These are phyloP conservation scores for Caranx ignobilis DNA, from an alignment of 2,113 vertebrate genomes.

Conservation along the genomic window DNA sequence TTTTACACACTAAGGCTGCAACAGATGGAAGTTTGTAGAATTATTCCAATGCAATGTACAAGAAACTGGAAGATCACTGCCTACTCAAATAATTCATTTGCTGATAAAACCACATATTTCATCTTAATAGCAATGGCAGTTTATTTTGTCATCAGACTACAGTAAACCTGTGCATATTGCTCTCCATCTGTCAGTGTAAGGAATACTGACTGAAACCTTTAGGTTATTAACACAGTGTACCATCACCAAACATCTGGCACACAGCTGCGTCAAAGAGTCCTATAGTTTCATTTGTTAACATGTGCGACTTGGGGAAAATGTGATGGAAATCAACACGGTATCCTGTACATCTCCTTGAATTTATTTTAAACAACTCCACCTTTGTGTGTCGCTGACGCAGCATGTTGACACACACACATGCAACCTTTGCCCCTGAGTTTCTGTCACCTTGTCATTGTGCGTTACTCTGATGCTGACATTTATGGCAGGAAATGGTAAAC, in stretches of 20 bases:
- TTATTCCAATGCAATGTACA: not conserved
- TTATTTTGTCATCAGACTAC: not conserved
- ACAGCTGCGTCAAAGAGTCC: conserved; percentile 9
- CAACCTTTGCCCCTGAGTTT: conserved; percentile 17
- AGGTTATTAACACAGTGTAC: not conserved
- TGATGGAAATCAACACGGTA: not conserved
- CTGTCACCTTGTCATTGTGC: conserved; percentile 21
- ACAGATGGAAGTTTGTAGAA: not conserved
- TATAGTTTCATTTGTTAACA: not conserved
- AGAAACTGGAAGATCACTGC: not conserved
- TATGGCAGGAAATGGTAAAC: conserved; percentile 29
- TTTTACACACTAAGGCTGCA: not conserved
- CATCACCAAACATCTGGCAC: conserved; percentile 32
- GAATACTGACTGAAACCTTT: conserved; percentile 3
- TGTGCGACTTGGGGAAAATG: not conserved
- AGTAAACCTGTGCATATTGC: not conserved
- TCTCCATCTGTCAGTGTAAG: not conserved
- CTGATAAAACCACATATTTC: not conserved
- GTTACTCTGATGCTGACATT: conserved; percentile 31
- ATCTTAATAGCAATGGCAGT: not conserved
- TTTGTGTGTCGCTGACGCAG: conserved; percentile 1
- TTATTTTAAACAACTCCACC: not conserved
- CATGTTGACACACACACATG: conserved; percentile 5
- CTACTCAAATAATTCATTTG: not conserved
- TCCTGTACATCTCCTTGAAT: not conserved